Evolutionary conservation across 2,797 vertebrate species (phyloP).

Genomic region (Sternotherus odoratus): DNA sequence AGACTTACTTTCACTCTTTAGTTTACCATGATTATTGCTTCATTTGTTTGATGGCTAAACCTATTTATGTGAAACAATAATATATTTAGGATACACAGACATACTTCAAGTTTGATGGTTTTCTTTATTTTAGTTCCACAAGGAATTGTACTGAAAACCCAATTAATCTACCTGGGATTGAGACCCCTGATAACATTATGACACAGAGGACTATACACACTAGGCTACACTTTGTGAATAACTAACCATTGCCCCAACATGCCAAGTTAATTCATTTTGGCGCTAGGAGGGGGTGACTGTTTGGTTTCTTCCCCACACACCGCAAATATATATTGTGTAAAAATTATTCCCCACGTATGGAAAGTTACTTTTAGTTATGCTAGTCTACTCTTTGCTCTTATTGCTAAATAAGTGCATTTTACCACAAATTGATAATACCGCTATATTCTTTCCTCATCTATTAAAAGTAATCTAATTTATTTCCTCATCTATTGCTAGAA

Average conservation of each 20-base stretch:
- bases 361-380: not conserved
- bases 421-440: not conserved
- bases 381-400: not conserved
- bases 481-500: not conserved
- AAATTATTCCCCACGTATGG: not conserved
- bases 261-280: too few relatives aligned
- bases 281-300: too few relatives aligned
- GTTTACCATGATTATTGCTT: not conserved
- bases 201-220: too few relatives aligned
- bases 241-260: too few relatives aligned
- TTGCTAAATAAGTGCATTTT: not conserved
- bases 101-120: not conserved
- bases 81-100: not conserved
- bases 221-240: too few relatives aligned
- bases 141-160: too few relatives aligned
- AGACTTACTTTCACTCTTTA: not conserved
- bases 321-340: not conserved
- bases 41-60: too few relatives aligned
- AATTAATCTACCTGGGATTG: too few relatives aligned
- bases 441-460: not conserved
- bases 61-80: not conserved
- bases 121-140: not conserved
- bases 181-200: too few relatives aligned
- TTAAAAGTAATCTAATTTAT: not conserved
- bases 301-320: too few relatives aligned